Conservation (phyloP, 2,113 vertebrate species). For the Antigone vipio region DNA sequence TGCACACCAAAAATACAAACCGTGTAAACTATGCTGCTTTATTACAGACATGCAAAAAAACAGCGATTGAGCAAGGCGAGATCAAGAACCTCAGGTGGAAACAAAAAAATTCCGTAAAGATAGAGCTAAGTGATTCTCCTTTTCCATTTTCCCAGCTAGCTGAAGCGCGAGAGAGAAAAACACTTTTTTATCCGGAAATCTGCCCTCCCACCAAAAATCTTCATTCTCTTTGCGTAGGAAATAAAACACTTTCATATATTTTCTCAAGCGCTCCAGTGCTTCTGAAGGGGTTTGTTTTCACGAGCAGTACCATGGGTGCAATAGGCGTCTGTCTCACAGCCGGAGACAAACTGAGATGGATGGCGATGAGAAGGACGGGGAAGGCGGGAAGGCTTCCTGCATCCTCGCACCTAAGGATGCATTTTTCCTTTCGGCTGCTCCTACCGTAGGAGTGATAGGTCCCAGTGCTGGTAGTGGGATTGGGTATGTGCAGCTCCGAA, state of each 20-base stretch:
- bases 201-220: neutral
- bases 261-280: neutral
- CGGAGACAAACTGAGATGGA: neutral
- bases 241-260: neutral
- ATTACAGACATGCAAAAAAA: neutral
- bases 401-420: neutral
- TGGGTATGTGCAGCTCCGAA: neutral
- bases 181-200: neutral
- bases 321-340: neutral
- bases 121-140: neutral
- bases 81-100: neutral
- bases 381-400: neutral
- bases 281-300: neutral
- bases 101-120: neutral
- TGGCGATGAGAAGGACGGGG: neutral
- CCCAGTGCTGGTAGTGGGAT: rapidly evolving
- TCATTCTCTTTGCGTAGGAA: neutral
- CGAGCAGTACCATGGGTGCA: neutral
- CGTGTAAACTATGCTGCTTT: neutral
- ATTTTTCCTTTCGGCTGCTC: neutral
- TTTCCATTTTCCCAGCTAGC: neutral
- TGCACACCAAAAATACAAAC: neutral
- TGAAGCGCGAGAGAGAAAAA: neutral
- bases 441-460: neutral
- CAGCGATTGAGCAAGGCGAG: neutral